These are phyloP conservation scores for Micronisus gabar DNA, from an alignment of 2,113 vertebrate genomes.

Conservation along the genomic window DNA sequence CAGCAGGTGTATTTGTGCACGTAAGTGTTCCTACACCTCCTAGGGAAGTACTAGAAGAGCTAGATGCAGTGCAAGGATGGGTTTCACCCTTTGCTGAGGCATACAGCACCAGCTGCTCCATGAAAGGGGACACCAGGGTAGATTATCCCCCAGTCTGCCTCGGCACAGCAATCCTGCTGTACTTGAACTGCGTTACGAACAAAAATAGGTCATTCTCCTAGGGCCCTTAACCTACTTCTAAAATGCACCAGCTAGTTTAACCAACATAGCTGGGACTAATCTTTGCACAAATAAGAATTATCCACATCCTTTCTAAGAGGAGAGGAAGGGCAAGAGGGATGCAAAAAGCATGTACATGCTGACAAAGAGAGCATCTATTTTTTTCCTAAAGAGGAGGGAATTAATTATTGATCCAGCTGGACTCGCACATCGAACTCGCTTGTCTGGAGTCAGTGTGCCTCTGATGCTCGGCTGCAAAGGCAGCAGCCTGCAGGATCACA, in stretches of 20 bases:
- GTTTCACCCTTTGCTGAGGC: background rate
- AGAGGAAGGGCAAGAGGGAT: background rate
- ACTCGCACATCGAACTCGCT: background rate
- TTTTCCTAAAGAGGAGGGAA: conserved; percentile 37
- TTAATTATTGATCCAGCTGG: conserved; percentile 63
- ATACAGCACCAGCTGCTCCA: background rate
- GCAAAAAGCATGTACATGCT: background rate
- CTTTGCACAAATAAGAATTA: background rate
- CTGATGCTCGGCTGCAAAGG: background rate
- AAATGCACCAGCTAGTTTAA: background rate
- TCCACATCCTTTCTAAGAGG: background rate
- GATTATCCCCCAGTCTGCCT: background rate
- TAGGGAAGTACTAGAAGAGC: background rate
- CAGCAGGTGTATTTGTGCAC: background rate
- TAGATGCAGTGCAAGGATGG: background rate
- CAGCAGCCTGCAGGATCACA: background rate
- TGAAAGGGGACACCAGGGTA: background rate
- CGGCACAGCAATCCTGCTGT: background rate
- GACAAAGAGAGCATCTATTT: conserved; percentile 22
- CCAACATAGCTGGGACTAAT: background rate
- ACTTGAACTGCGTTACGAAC: background rate
- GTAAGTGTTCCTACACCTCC: background rate
- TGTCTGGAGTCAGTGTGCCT: background rate
- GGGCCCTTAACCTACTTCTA: conserved; percentile 32
- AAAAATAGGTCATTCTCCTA: conserved; percentile 55